Conservation (phyloP, 2,113 vertebrate species). For the Neolamprologus cancellatus region DNA sequence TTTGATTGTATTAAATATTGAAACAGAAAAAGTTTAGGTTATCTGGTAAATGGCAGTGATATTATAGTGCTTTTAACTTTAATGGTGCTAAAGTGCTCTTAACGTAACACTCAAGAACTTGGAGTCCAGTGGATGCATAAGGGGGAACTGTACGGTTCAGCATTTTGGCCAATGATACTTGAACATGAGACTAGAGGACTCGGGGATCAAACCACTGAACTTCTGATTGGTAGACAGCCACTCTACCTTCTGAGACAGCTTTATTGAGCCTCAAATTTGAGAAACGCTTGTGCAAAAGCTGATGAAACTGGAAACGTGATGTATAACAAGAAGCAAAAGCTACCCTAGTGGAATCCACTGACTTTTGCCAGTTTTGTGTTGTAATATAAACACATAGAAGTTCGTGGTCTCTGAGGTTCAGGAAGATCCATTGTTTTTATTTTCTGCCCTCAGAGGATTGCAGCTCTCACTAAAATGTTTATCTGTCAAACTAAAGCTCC, state of each 20-base stretch:
- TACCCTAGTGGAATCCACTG: not conserved
- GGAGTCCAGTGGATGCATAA: not conserved
- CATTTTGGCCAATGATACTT: not conserved
- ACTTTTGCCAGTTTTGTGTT: not conserved
- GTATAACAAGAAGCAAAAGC: not conserved
- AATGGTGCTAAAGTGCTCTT: not conserved
- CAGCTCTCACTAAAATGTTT: not conserved
- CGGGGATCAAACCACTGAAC: not conserved
- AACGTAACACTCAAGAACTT: fast-evolving
- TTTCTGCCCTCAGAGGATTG: not conserved
- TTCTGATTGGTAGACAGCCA: not conserved
- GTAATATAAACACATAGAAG: not conserved
- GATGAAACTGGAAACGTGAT: not conserved
- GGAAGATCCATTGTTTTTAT: not conserved
- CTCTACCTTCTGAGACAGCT: not conserved
- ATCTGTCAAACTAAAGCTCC: not conserved
- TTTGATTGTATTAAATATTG: not conserved
- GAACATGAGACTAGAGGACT: not conserved
- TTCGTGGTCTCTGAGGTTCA: not conserved
- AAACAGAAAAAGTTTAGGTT: not conserved
- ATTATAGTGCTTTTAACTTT: fast-evolving
- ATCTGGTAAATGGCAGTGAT: not conserved
- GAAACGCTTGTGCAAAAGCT: not conserved
- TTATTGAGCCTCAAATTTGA: not conserved
- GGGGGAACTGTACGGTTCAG: not conserved